Evolutionary conservation across 1,140 invertebrate species (phyloP).

Genomic region (Probaryconus sp.): DNA sequence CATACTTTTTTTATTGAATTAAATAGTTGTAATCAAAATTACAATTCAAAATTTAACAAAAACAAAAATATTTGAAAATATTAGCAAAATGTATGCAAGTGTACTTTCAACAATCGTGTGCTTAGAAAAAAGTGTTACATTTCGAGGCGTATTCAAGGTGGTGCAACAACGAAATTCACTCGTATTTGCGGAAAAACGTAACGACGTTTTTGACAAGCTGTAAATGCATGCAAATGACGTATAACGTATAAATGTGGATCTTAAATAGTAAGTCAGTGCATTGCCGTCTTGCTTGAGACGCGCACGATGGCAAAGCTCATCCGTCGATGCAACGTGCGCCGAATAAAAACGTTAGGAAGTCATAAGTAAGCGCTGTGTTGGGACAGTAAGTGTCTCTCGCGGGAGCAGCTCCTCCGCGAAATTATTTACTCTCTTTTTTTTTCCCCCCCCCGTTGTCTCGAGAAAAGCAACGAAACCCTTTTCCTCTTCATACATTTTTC

Average conservation of each 20-base stretch:
- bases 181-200: not conserved
- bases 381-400: conserved; percentile 63
- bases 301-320: conserved; percentile 52
- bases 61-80: too few relatives aligned
- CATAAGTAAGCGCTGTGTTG: conserved; percentile 57
- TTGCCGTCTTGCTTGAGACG: conserved; percentile 43
- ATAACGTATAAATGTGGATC: conserved; percentile 16
- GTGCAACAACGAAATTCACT: conserved; percentile 8
- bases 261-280: conserved; percentile 52
- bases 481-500: conserved; percentile 49
- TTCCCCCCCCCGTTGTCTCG: conserved; percentile 38
- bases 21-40: too few relatives aligned
- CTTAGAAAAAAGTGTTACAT: too few relatives aligned
- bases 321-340: conserved; percentile 58
- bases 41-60: too few relatives aligned
- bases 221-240: conserved; percentile 46
- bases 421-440: conserved; percentile 62
- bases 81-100: too few relatives aligned
- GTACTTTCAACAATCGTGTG: too few relatives aligned
- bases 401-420: conserved; percentile 58
- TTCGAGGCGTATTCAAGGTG: too few relatives aligned
- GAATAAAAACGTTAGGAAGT: conserved; percentile 63
- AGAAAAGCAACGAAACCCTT: conserved; percentile 47
- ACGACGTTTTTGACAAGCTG: conserved; percentile 20
- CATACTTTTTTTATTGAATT: too few relatives aligned